These are phyloP conservation scores for Bombyx mandarina DNA, from an alignment of 1,140 invertebrate genomes.

Conservation along the genomic window DNA sequence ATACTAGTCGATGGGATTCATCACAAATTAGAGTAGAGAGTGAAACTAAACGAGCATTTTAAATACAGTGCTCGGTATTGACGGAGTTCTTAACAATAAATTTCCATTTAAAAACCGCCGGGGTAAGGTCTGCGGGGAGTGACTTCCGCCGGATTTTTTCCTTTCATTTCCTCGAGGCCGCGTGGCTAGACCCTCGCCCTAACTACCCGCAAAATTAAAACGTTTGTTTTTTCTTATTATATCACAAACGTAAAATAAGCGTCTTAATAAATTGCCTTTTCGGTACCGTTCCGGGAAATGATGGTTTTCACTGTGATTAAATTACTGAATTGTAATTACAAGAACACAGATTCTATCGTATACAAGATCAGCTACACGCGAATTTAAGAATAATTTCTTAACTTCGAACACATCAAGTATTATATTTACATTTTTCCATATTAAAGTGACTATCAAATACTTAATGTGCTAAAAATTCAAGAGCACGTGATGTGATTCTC, in stretches of 20 bases:
- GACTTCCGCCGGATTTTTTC: constrained; percentile 61
- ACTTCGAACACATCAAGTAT: no score
- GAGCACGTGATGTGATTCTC: no score
- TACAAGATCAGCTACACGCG: no score
- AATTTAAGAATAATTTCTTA: no score
- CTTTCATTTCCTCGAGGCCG: constrained; percentile 63
- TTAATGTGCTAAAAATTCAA: no score
- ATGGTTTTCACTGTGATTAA: no score
- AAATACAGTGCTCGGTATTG: constrained; percentile 37
- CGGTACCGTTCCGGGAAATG: background rate
- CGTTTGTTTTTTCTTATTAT: constrained; percentile 40
- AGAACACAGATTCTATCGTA: no score
- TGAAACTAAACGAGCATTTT: constrained; percentile 46
- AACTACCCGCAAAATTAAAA: constrained; percentile 48
- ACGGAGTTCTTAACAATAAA: constrained; percentile 69
- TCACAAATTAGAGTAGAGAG: background rate
- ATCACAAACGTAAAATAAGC: constrained; percentile 15
- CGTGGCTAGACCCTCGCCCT: constrained; percentile 46
- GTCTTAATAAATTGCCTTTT: constrained; percentile 5
- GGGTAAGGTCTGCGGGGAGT: constrained; percentile 22
- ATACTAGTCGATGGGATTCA: no score
- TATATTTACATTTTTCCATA: no score
- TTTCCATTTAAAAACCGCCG: constrained; percentile 70
- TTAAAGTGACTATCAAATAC: no score
- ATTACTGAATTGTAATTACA: no score